These are phyloP conservation scores for Anadara kagoshimensis DNA, from an alignment of 1,140 invertebrate genomes.

Conservation along the genomic window DNA sequence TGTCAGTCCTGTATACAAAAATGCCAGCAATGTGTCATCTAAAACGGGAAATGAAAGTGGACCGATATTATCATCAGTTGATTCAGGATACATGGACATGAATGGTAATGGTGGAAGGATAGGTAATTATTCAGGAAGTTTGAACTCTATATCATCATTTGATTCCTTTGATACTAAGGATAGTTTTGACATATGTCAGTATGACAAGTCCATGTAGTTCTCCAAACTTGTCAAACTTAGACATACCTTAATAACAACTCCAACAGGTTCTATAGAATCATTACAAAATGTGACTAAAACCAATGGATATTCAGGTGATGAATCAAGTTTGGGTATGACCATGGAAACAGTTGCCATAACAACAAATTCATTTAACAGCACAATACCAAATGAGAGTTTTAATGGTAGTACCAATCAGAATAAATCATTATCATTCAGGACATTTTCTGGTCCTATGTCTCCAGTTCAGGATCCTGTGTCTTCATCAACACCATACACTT, in stretches of 20 bases:
- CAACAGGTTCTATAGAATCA: conserved; percentile 51
- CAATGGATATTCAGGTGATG: conserved; percentile 16
- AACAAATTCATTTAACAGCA: conserved; percentile 27
- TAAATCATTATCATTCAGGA: conserved; percentile 29
- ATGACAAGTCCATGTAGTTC: conserved; percentile 58
- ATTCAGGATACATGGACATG: conserved; percentile 45
- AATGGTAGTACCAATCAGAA: conserved; percentile 16
- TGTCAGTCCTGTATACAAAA: too few species aligned
- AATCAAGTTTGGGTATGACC: conserved; percentile 37
- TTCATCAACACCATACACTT: conserved; percentile 25
- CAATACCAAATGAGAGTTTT: too few species aligned
- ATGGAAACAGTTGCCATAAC: conserved; percentile 43
- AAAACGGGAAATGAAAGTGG: too few species aligned
- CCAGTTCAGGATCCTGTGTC: conserved; percentile 14
- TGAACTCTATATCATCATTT: conserved; percentile 45
- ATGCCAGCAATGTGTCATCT: too few species aligned
- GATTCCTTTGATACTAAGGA: conserved; percentile 38
- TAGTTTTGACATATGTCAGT: conserved; percentile 58
- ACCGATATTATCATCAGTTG: conserved; percentile 21
- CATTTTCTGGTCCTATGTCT: conserved; percentile 25
- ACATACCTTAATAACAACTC: conserved; percentile 44
- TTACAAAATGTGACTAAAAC: conserved; percentile 32
- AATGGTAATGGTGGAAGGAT: too few species aligned
- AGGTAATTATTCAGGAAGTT: conserved; percentile 28
- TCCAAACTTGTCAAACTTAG: conserved; percentile 52